These are phyloP conservation scores for Eupithecia inturbata DNA, from an alignment of 2,888 invertebrate genomes.

Conservation along the genomic window DNA sequence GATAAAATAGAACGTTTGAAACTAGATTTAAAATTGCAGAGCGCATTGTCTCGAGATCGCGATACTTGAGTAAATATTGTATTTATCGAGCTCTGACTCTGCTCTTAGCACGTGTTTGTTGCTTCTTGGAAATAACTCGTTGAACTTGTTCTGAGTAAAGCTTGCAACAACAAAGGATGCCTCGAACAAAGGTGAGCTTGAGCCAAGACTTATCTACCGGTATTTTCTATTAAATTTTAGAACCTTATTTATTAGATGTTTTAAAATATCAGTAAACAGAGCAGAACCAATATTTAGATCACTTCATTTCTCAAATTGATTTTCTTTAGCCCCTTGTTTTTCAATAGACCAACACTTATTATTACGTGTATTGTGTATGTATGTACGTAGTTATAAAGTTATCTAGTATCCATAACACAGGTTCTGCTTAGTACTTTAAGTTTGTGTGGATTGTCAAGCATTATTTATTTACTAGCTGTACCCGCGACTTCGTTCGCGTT, in stretches of 20 bases:
- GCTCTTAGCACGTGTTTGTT: not conserved
- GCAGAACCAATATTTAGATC: not conserved
- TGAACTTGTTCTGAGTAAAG: not conserved
- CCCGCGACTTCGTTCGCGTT: too few relatives aligned
- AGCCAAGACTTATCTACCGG: not conserved
- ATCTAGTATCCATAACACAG: too few relatives aligned
- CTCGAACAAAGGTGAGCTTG: not conserved
- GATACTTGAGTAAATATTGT: conserved; percentile 27
- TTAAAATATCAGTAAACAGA: not conserved
- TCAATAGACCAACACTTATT: not conserved
- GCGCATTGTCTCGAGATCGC: conserved; percentile 25
- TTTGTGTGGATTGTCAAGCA: not conserved
- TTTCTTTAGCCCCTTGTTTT: not conserved
- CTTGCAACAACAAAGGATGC: not conserved
- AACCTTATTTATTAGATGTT: not conserved
- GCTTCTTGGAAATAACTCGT: not conserved
- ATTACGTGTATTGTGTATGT: too few relatives aligned
- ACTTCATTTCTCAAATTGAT: not conserved
- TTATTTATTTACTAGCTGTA: too few relatives aligned
- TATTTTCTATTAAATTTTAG: not conserved
- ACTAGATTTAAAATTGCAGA: conserved; percentile 36
- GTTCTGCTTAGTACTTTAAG: too few relatives aligned
- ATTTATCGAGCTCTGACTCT: conserved; percentile 8
- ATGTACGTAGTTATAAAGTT: not conserved
- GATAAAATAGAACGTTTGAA: conserved; percentile 27